A percentile compares a stretch with the other conserved stretches of the same genome.
phyloP scores from a whole-genome alignment of 2,113 vertebrate species.

The Neolamprologus modestus region DNA sequence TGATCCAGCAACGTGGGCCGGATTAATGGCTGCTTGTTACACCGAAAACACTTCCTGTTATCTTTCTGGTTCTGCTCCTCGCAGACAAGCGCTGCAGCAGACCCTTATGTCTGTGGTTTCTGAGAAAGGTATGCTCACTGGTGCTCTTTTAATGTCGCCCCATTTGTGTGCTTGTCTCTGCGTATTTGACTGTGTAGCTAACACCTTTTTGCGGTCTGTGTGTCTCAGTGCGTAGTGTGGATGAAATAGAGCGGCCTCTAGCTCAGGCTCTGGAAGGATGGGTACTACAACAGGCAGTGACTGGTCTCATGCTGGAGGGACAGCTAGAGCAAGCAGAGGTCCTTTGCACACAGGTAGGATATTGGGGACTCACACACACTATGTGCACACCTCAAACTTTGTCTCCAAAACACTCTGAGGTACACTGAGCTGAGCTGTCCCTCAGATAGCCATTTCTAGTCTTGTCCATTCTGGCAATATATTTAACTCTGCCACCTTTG shows the following conservation, averaged over 20 bases:
- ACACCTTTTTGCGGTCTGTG: neutral
- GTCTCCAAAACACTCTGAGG: neutral
- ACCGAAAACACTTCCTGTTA: conserved; percentile 77
- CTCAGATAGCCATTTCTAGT: neutral
- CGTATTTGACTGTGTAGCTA: neutral
- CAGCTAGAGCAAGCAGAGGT: conserved; percentile 82
- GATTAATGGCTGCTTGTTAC: conserved; percentile 89
- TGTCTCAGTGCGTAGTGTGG: conserved; percentile 71
- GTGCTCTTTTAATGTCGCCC: neutral
- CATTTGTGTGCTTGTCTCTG: neutral
- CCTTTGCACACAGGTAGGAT: conserved; percentile 83
- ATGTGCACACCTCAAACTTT: neutral
- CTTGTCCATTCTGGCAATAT: neutral
- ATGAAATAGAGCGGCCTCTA: conserved; percentile 66
- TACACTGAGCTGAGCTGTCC: neutral
- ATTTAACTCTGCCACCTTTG: neutral
- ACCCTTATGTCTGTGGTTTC: conserved; percentile 78
- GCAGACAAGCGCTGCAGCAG: conserved; percentile 68
- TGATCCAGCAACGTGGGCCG: conserved; percentile 86
- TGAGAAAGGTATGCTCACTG: conserved; percentile 72
- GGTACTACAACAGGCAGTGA: conserved; percentile 85
- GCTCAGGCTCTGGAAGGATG: conserved; percentile 78
- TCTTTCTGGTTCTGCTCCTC: conserved; percentile 67
- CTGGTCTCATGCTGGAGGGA: conserved; percentile 74
- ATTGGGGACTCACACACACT: neutral